phyloP scores from a whole-genome alignment of 2,797 vertebrate species.

The Amazona finschi region DNA sequence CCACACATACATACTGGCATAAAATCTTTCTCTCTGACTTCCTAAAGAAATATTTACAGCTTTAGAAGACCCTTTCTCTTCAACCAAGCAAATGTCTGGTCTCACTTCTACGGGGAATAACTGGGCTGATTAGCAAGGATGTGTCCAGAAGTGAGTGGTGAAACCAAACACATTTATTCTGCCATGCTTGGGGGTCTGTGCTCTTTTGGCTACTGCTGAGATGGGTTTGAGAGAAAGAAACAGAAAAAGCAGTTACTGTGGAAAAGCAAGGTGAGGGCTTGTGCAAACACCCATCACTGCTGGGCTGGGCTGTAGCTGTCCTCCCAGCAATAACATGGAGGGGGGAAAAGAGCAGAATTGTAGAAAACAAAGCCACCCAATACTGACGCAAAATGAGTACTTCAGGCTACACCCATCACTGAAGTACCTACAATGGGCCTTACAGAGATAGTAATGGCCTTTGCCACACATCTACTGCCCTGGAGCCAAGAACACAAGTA shows the following conservation, averaged over 20 bases:
- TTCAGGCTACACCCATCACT: fast-evolving
- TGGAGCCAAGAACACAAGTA: fast-evolving
- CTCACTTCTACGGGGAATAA: fast-evolving
- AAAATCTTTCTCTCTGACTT: neutral
- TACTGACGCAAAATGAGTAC: neutral
- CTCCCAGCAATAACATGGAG: fast-evolving
- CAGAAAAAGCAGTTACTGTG: fast-evolving
- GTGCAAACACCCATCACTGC: neutral
- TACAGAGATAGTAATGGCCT: fast-evolving
- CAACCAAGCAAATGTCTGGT: neutral
- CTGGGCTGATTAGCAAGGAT: neutral
- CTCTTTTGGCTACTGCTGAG: neutral
- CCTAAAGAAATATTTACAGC: neutral
- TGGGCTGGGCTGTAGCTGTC: neutral
- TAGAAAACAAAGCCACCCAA: neutral
- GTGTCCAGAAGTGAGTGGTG: neutral
- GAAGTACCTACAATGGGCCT: fast-evolving
- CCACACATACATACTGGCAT: fast-evolving
- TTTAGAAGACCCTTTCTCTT: neutral
- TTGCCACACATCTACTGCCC: neutral
- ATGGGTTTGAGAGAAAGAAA: neutral
- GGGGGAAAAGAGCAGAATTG: neutral
- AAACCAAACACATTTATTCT: neutral
- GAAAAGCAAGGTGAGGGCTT: neutral
- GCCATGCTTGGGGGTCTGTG: fast-evolving